These are phyloP conservation scores for Oscheius myriophilus DNA, from an alignment of 2,888 invertebrate species.

Conservation along the genomic window DNA sequence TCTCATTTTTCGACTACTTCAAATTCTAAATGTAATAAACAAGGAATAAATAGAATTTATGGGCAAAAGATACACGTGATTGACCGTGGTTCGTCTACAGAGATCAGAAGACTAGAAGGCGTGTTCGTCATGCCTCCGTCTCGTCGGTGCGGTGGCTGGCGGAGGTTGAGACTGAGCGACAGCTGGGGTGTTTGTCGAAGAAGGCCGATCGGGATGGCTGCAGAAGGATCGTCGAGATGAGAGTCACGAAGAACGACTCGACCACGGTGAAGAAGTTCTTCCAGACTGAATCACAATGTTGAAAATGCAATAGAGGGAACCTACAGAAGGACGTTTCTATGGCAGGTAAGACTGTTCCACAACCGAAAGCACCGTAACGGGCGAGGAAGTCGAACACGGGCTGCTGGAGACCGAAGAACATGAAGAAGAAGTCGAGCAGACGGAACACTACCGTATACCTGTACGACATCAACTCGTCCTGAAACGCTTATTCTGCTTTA, in stretches of 20 bases:
- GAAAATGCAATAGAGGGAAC: conserved; percentile 19
- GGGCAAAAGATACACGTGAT: conserved; percentile 26
- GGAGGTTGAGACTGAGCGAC: conserved; percentile 44
- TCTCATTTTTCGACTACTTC: too few species aligned
- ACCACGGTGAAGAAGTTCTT: conserved; percentile 65
- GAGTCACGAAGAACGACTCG: conserved; percentile 66
- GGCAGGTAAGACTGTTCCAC: conserved; percentile 48
- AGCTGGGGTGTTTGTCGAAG: conserved; percentile 59
- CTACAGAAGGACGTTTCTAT: conserved; percentile 56
- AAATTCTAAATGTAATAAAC: not conserved
- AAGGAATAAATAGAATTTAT: conserved; percentile 27
- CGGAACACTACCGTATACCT: conserved; percentile 62
- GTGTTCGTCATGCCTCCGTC: conserved; percentile 24
- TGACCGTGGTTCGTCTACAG: not conserved
- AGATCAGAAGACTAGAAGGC: conserved; percentile 26
- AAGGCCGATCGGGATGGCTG: conserved; percentile 60
- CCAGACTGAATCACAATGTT: conserved; percentile 57
- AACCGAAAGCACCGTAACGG: conserved; percentile 55
- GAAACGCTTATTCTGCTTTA: too few species aligned
- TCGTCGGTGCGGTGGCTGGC: conserved; percentile 25
- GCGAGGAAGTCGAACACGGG: conserved; percentile 67
- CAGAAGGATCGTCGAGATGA: conserved; percentile 64
- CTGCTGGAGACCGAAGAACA: conserved; percentile 62
- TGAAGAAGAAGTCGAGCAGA: conserved; percentile 53
- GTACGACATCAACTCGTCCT: conserved; percentile 65